A percentile compares a stretch with the other conserved stretches of the same genome.
Conservation (phyloP, 2,797 vertebrate genomes). For the Sparus aurata region DNA sequence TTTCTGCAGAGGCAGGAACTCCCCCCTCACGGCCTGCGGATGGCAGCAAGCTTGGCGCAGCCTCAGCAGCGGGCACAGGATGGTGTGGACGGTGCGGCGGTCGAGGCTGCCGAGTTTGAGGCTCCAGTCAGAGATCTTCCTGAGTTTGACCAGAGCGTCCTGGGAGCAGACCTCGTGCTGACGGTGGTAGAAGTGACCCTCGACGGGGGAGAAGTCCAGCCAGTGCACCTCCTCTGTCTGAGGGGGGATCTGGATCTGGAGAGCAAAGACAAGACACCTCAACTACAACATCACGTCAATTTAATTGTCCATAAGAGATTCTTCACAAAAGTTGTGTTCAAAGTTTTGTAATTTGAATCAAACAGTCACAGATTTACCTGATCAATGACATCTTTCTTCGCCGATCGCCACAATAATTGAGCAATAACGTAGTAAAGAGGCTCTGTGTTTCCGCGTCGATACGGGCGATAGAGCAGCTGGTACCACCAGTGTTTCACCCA, state of each 20-base stretch:
- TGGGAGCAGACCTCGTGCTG: slow-evolving; percentile 99
- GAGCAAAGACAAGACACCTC: neutral
- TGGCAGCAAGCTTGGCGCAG: slow-evolving; percentile 99
- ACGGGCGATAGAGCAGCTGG: slow-evolving; percentile 94
- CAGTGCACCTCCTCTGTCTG: slow-evolving; percentile 98
- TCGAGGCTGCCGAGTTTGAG: slow-evolving; percentile 96
- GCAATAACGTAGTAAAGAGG: slow-evolving; percentile 92
- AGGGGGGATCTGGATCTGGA: slow-evolving; percentile 96
- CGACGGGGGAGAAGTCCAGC: slow-evolving; percentile 97
- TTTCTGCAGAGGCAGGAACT: slow-evolving; percentile 97
- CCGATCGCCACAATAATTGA: slow-evolving; percentile 95
- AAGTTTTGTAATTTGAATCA: neutral
- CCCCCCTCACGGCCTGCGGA: slow-evolving; percentile 97
- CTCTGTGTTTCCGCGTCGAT: slow-evolving; percentile 91
- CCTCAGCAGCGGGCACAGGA: slow-evolving; percentile 93
- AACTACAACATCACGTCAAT: accelerated
- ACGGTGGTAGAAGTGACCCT: slow-evolving; percentile 98
- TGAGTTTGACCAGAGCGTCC: slow-evolving; percentile 94
- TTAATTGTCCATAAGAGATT: neutral
- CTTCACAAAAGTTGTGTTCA: neutral
- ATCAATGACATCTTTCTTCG: slow-evolving; percentile 98
- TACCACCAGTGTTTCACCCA: slow-evolving; percentile 99
- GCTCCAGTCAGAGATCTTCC: slow-evolving; percentile 98
- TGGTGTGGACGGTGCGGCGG: slow-evolving; percentile 94
- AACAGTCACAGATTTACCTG: slow-evolving; percentile 84